Base-by-base conservation (phyloP, 2,888 invertebrate genomes). In the Agrochola lychnidis region DNA sequence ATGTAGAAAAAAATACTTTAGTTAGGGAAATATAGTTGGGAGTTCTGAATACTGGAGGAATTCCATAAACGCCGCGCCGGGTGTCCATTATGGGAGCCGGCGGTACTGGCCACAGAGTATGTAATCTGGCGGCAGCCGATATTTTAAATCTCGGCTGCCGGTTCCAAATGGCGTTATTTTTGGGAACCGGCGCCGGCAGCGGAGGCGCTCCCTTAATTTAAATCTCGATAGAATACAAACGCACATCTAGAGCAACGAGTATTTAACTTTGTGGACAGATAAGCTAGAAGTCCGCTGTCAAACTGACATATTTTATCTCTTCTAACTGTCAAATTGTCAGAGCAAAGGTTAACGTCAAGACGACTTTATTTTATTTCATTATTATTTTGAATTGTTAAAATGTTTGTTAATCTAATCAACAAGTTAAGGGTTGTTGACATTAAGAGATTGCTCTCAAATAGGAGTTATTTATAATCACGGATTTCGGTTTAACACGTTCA, bases 371-470 rank as follows among this genome's bases (percentile, higher is more conserved):
- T 70, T 66, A 66, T 68, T 68, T 57, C 14, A 63, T 68, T 63
- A 68, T 7, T 59, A 63, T 68, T 81, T 63, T 22, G 56, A 51
- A 51, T 57, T 68, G 64, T 53, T 73, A 73, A 80, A 78, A 61
- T 61, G 45, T 80, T 80, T 73, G 59, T 61, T 66, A 73, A 73
- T 73, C 30, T 53, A 66, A 80, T 78, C 36, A 80, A 80, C 25
- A 14, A 64, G 51, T 36, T 22, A 22, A 59, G 57, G 57, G 42
- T 59, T 59, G 45, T 36, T 73, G 77, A 79, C 63, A 51, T n/a
- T 63, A 40, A 6, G 30, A 42, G n/a, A 51, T 51, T 25, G n/a
- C 36, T 51, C 63, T 70, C 30, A 57, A 70, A 42, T 62, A 45
- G 42, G 61, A 75, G 51, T 51, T 19, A 51, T 2, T 2, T 51